These are phyloP conservation scores for Coturnix japonica DNA, from an alignment of 2,113 vertebrate genomes.

Conservation along the genomic window DNA sequence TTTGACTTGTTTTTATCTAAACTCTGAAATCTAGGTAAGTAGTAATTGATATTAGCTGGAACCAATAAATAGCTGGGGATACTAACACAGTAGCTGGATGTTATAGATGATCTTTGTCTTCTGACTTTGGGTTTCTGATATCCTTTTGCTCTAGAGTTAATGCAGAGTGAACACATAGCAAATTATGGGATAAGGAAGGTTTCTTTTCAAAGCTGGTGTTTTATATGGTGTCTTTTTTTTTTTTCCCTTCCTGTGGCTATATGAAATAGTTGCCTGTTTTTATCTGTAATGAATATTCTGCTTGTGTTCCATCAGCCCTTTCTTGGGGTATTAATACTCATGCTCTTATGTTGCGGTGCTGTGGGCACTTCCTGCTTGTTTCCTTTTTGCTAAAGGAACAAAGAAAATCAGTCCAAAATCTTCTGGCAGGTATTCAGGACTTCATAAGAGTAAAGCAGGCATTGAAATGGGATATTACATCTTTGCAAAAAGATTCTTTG, in stretches of 20 bases:
- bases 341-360: not conserved
- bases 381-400: not conserved
- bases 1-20: not conserved
- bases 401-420: not conserved
- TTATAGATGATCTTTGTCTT: not conserved
- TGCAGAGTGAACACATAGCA: not conserved
- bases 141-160: not conserved
- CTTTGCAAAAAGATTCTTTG: not conserved
- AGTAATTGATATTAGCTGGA: not conserved
- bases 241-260: accelerated
- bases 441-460: not conserved
- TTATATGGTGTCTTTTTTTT: not conserved
- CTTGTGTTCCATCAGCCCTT: not conserved
- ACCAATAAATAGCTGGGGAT: not conserved
- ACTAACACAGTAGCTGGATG: not conserved
- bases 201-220: not conserved
- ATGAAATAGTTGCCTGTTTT: not conserved
- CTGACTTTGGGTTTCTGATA: not conserved
- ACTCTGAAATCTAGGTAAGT: not conserved
- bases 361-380: not conserved
- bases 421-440: not conserved
- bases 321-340: not conserved
- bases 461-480: not conserved
- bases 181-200: not conserved
- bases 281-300: not conserved